A percentile compares a stretch with the other conserved stretches of the same genome.
These are phyloP conservation scores for Adelphocoris suturalis DNA, from an alignment of 2,888 invertebrate species.

Conservation along the genomic window DNA sequence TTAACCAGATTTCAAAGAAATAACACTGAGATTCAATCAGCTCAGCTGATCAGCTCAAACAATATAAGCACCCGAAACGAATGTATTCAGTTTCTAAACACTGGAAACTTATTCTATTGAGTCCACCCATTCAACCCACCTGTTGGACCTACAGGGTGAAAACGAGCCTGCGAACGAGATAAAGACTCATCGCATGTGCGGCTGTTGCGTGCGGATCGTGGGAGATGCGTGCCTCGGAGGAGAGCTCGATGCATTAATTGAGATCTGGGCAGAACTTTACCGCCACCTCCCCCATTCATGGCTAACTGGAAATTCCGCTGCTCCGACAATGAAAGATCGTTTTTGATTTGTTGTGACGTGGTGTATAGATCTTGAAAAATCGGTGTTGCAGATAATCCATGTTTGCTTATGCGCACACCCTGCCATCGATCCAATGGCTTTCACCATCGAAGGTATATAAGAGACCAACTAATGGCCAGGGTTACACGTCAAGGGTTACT, in stretches of 20 bases:
- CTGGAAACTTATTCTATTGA: not conserved
- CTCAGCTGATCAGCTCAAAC: too few relatives aligned
- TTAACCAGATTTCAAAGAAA: too few relatives aligned
- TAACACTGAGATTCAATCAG: too few relatives aligned
- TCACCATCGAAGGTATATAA: too few relatives aligned
- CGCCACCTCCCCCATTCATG: not conserved
- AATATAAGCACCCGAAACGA: too few relatives aligned
- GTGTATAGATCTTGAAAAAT: too few relatives aligned
- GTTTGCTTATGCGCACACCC: too few relatives aligned
- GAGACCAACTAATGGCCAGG: too few relatives aligned
- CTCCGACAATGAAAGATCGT: not conserved
- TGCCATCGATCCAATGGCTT: too few relatives aligned
- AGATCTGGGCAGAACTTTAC: slow-evolving; percentile 11
- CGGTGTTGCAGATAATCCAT: too few relatives aligned
- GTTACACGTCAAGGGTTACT: too few relatives aligned
- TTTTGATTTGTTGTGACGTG: not conserved
- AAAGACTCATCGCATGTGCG: slow-evolving; percentile 20
- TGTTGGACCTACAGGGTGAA: slow-evolving; percentile 24
- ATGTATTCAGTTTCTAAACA: too few relatives aligned
- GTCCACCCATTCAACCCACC: slow-evolving; percentile 21
- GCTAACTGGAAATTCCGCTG: slow-evolving; percentile 1
- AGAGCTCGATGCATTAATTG: slow-evolving; percentile 14
- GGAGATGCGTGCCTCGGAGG: not conserved
- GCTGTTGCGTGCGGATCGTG: slow-evolving; percentile 4
- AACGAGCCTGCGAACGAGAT: slow-evolving; percentile 12